Percentiles rank a stretch among this genome's conserved stretches.
phyloP scores from a whole-genome alignment of 2,113 vertebrate species.

The Bothrops jararaca region DNA sequence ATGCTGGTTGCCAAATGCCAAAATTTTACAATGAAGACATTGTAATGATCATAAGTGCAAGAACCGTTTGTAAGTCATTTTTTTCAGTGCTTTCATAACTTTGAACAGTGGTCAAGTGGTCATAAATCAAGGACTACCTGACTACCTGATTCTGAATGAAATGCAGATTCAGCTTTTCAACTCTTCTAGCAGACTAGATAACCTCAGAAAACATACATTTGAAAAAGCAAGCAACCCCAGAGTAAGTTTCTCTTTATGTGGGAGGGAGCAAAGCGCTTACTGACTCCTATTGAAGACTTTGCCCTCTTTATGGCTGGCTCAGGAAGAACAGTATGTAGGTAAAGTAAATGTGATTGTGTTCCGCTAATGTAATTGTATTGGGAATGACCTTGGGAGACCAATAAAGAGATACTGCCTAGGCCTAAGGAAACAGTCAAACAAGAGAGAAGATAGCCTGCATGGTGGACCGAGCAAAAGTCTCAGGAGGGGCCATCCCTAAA shows the following conservation, averaged over 20 bases:
- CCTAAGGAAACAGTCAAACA: too few relatives aligned
- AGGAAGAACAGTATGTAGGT: background rate
- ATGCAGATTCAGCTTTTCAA: background rate
- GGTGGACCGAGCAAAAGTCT: background rate
- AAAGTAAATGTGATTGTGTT: background rate
- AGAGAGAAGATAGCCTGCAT: background rate
- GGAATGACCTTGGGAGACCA: background rate
- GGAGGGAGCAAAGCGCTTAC: background rate
- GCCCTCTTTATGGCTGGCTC: background rate
- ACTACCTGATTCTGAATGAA: background rate
- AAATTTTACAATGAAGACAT: background rate
- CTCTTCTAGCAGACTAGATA: background rate
- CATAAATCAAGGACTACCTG: background rate
- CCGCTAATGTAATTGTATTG: background rate
- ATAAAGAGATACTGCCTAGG: too few relatives aligned
- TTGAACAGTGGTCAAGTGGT: background rate
- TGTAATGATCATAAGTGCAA: background rate
- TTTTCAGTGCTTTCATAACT: background rate
- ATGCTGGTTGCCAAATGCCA: background rate
- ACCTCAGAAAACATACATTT: background rate
- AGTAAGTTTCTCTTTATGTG: background rate
- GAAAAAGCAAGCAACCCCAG: background rate
- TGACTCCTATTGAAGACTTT: background rate
- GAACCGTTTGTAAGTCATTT: background rate
- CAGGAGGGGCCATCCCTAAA: background rate